Evolutionary conservation across 2,113 vertebrate genomes (phyloP), one percentile per base, ranked within the genome.

Genomic region (Corynorhinus townsendii): DNA sequence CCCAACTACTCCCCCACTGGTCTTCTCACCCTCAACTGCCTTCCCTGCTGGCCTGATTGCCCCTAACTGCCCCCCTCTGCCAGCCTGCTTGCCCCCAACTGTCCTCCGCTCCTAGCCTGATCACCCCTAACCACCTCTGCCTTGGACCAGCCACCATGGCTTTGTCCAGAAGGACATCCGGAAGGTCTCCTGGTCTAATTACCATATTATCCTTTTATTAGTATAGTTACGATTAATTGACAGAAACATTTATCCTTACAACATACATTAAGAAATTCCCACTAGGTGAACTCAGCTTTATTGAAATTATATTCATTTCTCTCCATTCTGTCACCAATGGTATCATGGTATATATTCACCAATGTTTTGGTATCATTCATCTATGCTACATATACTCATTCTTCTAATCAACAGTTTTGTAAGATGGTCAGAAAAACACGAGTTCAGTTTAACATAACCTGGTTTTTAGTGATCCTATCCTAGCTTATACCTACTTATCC

Each of bases 1-100:
- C 19, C 52, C 52, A 54, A 54, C 19, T 20, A 7, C 52, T 2
- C 15, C 52, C 52, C 19, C 19, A 54, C 52, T 2, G 2, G 52
- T 20, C 52, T 54, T 20, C 52, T 54, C 19, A 2, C 47, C 11
- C 47, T 4, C 47, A 49, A 49, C 12, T 49, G 19, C 52, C 19
- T 1, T 19, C 52, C 52, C 52, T 1, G 2, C 19, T 6, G 6
- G 19, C 52, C 52, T 54, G 1, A 3, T 22, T 2, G 2, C 19
- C 6, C 19, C 52, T 19, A 54, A 54, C 19, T 54, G 19, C 6
- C 7, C 17, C 52, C 52, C 52, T n/a, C 17, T 54, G 19, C 52
- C 52, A 7, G 38, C 2, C 52, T 54, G 3, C 52, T 8, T 2
- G 2, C 54, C 54, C 22, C 54, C 54, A 56, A 56, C 20, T 56